Base-by-base conservation (phyloP, 2,113 vertebrate species). In the Puma concolor region DNA sequence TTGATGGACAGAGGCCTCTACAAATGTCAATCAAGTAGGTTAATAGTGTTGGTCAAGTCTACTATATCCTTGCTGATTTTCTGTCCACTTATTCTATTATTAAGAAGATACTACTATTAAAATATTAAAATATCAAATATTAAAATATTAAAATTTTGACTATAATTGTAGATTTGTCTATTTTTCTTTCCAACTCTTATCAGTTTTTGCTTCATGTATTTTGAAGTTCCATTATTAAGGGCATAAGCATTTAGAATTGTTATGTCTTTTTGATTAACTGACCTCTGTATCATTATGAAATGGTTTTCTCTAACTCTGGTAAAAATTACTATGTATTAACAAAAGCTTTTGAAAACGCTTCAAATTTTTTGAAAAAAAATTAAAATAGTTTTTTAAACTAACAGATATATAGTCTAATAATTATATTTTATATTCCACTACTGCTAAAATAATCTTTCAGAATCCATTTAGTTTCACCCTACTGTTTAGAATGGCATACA, bases 321-420 rank as follows among this genome's bases (percentile, higher is more conserved):
- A 87, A 82, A 89, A 91, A 81, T 57, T 48, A 54, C 3, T 64
- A 50, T 64, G 4, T 79, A 77, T 60, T 79, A 72, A 93, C 44
- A 90, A 95, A 83, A 90, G 33, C 36, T 90, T 31, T 76, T 76
- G 74, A 76, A 31, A 74, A 60, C 23, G 19, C 57, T 60, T 60
- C 57, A 66, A 31, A 64, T 29, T 64, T 64, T 96, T 19, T 80
- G 7, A 83, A 91, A 88, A 79, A 79, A 33, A n/a, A 87, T 87
- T 67, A 76, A 94, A 88, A 74, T 69, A 82, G 57, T 87, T 93
- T 4, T 81, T 76, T 50, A 97, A 94, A 41, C 71, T 74, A 81
- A 71, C 69, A 82, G 19, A 29, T 57, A 86, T 5, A n/a, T 7
- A 88, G 23, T 87, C 96, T 91, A 95, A 83, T 41, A 92, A 72